A percentile compares a stretch with the other conserved stretches of the same genome.
These are phyloP conservation scores for Tipula lateralis DNA, from an alignment of 2,888 invertebrate genomes.

Conservation along the genomic window DNA sequence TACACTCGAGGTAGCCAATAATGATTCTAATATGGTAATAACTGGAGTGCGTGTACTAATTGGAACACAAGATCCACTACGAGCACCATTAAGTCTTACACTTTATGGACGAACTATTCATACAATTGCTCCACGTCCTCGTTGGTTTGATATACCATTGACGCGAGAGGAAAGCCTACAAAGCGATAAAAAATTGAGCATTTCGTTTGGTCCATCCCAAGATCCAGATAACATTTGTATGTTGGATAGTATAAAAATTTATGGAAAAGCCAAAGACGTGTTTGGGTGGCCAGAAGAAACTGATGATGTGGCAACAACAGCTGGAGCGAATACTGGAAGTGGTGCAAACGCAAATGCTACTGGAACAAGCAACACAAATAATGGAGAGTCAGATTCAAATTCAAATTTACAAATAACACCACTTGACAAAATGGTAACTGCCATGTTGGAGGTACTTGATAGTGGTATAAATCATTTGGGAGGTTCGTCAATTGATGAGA, in stretches of 20 bases:
- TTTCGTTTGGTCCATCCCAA: slow-evolving; percentile 78
- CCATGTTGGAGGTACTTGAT: slow-evolving; percentile 68
- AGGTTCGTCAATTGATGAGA: slow-evolving; percentile 50
- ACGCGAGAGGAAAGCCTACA: slow-evolving; percentile 89
- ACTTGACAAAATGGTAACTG: slow-evolving; percentile 58
- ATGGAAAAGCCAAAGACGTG: slow-evolving; percentile 90
- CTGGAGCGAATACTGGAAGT: slow-evolving; percentile 44
- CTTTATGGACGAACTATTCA: slow-evolving; percentile 62
- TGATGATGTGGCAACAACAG: slow-evolving; percentile 58
- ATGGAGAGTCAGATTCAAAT: slow-evolving; percentile 42
- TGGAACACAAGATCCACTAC: slow-evolving; percentile 54
- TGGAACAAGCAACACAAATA: slow-evolving; percentile 37
- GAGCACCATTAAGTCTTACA: slow-evolving; percentile 44
- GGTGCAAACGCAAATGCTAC: slow-evolving; percentile 38
- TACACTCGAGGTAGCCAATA: slow-evolving; percentile 79
- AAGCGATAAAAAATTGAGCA: slow-evolving; percentile 83
- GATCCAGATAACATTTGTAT: slow-evolving; percentile 85
- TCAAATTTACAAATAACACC: slow-evolving; percentile 43
- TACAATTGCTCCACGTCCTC: slow-evolving; percentile 65
- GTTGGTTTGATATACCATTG: slow-evolving; percentile 95
- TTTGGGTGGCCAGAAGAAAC: slow-evolving; percentile 97
- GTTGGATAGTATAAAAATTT: slow-evolving; percentile 91
- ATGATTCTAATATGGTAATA: slow-evolving; percentile 83
- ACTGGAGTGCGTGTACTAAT: slow-evolving; percentile 81
- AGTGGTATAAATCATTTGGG: slow-evolving; percentile 60